These are phyloP conservation scores for Octodon degus DNA, from an alignment of 2,113 vertebrate genomes.

Conservation along the genomic window DNA sequence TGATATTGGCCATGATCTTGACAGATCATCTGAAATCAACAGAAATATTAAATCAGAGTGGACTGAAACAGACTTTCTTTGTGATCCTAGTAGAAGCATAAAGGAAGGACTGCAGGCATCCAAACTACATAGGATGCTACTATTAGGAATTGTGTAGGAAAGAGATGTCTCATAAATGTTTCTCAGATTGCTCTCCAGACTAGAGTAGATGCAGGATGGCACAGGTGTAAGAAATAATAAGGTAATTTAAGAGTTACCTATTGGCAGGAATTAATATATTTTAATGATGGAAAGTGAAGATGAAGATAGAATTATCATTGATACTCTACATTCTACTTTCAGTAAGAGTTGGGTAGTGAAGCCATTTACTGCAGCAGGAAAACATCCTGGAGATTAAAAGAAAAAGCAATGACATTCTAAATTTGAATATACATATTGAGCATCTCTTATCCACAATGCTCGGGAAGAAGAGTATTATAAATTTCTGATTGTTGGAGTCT, in stretches of 20 bases:
- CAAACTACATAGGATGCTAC: not conserved
- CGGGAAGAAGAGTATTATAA: not conserved
- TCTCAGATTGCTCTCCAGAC: not conserved
- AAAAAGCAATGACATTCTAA: not conserved
- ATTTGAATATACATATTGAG: not conserved
- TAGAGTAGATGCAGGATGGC: not conserved
- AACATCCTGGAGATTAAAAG: not conserved
- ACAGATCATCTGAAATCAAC: not conserved
- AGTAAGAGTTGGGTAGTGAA: not conserved
- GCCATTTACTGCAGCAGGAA: not conserved
- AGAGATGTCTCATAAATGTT: not conserved
- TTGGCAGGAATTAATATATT: not conserved
- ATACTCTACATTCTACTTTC: slow-evolving; percentile 34
- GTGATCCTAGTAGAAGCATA: not conserved
- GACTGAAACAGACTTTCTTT: not conserved
- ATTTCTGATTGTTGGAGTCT: not conserved
- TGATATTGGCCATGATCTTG: not conserved
- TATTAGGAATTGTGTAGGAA: slow-evolving; percentile 2
- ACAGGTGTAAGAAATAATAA: not conserved
- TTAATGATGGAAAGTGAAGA: not conserved
- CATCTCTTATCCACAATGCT: not conserved
- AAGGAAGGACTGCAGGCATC: not conserved
- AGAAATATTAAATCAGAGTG: not conserved
- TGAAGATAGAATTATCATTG: not conserved
- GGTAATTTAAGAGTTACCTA: not conserved